phyloP scores from a whole-genome alignment of 2,888 invertebrate genomes.

The Meganola albula region DNA sequence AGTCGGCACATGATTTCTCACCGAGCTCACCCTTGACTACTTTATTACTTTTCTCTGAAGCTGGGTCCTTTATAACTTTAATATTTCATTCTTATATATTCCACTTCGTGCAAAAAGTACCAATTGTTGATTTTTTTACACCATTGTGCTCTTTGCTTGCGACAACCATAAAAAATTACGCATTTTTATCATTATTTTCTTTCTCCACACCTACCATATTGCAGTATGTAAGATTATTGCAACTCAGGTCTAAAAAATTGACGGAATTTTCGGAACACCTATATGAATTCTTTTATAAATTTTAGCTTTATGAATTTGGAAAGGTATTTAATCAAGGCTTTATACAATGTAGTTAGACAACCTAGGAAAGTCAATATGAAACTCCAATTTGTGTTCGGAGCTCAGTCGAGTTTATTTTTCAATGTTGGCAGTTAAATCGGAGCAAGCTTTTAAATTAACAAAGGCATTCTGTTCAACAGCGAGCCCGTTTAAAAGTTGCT shows the following conservation, averaged over 20 bases:
- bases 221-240: constrained; percentile 7
- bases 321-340: constrained; percentile 26
- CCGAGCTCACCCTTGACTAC: constrained; percentile 46
- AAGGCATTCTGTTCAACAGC: constrained; percentile 48
- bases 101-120: constrained; percentile 32
- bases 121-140: constrained; percentile 41
- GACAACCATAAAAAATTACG: constrained; percentile 33
- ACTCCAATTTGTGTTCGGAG: constrained; percentile 33
- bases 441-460: constrained; percentile 61
- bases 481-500: constrained; percentile 60
- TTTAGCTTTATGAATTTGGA: not conserved
- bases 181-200: constrained; percentile 19
- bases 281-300: too few relatives aligned
- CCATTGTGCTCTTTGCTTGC: constrained; percentile 32
- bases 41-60: constrained; percentile 60
- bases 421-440: constrained; percentile 33
- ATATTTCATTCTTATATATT: constrained; percentile 41
- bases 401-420: constrained; percentile 38
- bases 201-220: constrained; percentile 11
- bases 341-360: constrained; percentile 24
- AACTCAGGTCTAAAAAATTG: constrained; percentile 1
- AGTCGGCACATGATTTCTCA: constrained; percentile 49
- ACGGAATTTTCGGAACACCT: too few relatives aligned
- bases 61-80: constrained; percentile 43
- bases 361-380: constrained; percentile 30